Percentiles rank a stretch among this genome's conserved stretches.
phyloP scores from a whole-genome alignment of 2,797 vertebrate species.

The Danionella dracula region DNA sequence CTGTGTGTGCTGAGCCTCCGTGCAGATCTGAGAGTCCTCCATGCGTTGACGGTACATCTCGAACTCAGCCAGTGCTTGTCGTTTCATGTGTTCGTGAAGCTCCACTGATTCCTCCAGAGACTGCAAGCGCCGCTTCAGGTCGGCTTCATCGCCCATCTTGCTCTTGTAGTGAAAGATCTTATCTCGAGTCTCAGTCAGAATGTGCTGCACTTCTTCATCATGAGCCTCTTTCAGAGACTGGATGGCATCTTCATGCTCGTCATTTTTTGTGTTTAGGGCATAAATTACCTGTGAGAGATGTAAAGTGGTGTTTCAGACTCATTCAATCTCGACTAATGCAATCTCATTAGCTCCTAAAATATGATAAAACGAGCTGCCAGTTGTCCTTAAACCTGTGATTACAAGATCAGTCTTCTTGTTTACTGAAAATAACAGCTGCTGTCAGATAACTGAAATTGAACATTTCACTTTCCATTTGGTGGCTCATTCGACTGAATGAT shows the following conservation, averaged over 20 bases:
- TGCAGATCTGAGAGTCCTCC: conserved; percentile 92
- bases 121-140: conserved; percentile 87
- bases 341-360: not conserved
- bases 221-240: conserved; percentile 93
- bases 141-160: conserved; percentile 87
- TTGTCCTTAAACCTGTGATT: not conserved
- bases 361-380: not conserved
- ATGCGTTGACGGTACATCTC: conserved; percentile 92
- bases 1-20: conserved; percentile 92
- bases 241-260: conserved; percentile 93
- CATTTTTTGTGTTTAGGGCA: conserved; percentile 96
- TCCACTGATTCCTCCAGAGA: conserved; percentile 90
- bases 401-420: not conserved
- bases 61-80: conserved; percentile 91
- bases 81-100: conserved; percentile 92
- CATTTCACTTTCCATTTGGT: too few species aligned
- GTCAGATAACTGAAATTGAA: not conserved
- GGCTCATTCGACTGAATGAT: too few species aligned
- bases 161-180: conserved; percentile 93
- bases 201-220: conserved; percentile 95
- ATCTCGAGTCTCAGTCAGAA: conserved; percentile 92
- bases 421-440: not conserved
- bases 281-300: conserved; percentile 89
- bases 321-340: not conserved
- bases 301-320: too few species aligned